Evolutionary conservation across 2,888 invertebrate genomes (phyloP).

Genomic region (Imbricaverruca yamaguchii): DNA sequence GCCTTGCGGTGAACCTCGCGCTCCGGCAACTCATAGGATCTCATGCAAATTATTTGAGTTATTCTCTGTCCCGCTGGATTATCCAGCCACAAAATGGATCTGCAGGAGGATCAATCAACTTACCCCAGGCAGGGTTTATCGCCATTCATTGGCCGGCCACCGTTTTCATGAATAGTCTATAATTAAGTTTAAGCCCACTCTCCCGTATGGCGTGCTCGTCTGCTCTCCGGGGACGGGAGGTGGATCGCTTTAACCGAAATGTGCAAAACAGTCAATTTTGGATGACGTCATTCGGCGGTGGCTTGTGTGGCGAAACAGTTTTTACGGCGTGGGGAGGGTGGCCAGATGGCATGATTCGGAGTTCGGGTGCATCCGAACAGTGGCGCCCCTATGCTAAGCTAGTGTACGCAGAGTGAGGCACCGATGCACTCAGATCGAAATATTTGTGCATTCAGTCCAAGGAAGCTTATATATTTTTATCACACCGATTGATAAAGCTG

Average conservation of each 20-base stretch:
- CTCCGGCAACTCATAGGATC: too few relatives aligned
- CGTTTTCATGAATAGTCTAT: slow-evolving; percentile 1
- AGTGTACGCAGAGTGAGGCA: neutral
- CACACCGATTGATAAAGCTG: too few relatives aligned
- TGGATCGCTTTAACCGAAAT: slow-evolving; percentile 13
- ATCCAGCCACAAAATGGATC: neutral
- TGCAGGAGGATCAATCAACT: neutral
- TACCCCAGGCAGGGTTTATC: neutral
- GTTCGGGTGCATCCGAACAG: too few relatives aligned
- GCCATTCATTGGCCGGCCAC: neutral
- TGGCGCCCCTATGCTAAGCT: neutral
- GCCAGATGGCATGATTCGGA: too few relatives aligned
- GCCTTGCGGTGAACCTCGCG: too few relatives aligned
- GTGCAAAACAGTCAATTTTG: slow-evolving; percentile 12
- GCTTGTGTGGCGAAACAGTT: too few relatives aligned
- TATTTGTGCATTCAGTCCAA: too few relatives aligned
- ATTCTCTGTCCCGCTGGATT: neutral
- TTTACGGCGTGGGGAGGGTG: too few relatives aligned
- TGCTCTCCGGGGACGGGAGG: neutral
- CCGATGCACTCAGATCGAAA: too few relatives aligned
- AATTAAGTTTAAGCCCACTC: slow-evolving; percentile 21
- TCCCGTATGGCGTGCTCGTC: neutral
- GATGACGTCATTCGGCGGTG: neutral
- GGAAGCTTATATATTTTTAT: too few relatives aligned
- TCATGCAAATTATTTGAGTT: too few relatives aligned